phyloP scores from a whole-genome alignment of 1,140 invertebrate genomes.

The Bilobella aurantiaca region DNA sequence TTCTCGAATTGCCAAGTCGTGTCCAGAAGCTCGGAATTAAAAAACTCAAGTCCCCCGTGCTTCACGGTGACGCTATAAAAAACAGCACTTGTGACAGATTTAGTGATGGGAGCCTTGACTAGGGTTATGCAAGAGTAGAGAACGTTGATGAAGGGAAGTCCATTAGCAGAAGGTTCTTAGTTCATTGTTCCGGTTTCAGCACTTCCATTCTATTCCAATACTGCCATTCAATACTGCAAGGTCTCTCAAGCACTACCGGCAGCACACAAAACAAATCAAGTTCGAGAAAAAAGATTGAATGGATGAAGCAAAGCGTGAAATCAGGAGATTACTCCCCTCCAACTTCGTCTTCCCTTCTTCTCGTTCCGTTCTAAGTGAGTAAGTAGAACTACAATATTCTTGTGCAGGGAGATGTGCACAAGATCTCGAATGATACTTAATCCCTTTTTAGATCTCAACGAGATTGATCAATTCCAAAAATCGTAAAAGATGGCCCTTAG shows the following conservation, averaged over 20 bases:
- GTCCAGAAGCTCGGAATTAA: too few species aligned
- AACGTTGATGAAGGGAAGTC: not conserved
- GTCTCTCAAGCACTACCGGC: not conserved
- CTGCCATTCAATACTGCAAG: not conserved
- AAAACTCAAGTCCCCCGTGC: too few species aligned
- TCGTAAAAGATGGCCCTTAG: too few species aligned
- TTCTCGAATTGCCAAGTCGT: too few species aligned
- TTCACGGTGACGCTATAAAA: not conserved
- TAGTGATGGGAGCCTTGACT: not conserved
- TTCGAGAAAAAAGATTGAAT: conserved; percentile 25
- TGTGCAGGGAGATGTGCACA: too few species aligned
- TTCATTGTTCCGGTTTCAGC: not conserved
- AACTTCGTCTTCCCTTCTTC: too few species aligned
- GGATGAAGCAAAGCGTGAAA: conserved; percentile 27
- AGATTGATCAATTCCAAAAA: too few species aligned
- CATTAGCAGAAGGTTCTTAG: not conserved
- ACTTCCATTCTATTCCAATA: not conserved
- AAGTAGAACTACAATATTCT: too few species aligned
- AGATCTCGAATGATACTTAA: too few species aligned
- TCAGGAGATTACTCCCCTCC: conserved; percentile 22
- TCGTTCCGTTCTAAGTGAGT: too few species aligned
- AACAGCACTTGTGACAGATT: not conserved
- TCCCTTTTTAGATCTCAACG: too few species aligned
- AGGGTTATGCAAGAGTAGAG: not conserved
- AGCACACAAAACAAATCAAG: conserved; percentile 3